Evolutionary conservation across 2,113 vertebrate species (phyloP).

Genomic region (Ifrita kowaldi): DNA sequence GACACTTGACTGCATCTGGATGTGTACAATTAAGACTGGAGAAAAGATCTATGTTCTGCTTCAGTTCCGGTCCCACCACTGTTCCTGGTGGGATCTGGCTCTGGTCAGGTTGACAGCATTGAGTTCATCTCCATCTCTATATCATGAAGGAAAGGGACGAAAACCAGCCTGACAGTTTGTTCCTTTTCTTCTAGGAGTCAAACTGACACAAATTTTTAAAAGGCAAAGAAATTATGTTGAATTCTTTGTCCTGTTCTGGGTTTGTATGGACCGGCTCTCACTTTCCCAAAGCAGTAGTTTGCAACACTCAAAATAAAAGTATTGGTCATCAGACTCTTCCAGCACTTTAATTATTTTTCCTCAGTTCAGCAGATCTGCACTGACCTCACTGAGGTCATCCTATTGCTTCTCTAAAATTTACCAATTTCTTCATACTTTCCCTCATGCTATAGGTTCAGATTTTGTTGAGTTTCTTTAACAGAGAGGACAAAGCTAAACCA

Average conservation of each 20-base stretch:
- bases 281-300: neutral
- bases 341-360: neutral
- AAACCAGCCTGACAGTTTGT: neutral
- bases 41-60: too few relatives aligned
- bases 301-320: neutral
- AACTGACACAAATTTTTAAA: neutral
- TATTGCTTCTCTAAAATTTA: neutral
- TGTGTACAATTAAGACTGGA: rapidly evolving
- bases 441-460: neutral
- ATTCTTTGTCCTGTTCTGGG: neutral
- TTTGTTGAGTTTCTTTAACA: neutral
- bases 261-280: neutral
- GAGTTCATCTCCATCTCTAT: neutral
- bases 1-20: neutral
- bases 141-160: neutral
- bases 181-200: neutral
- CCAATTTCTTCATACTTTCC: neutral
- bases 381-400: neutral
- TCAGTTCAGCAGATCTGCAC: neutral
- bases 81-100: neutral
- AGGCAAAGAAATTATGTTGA: neutral
- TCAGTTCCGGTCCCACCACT: too few relatives aligned
- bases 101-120: neutral
- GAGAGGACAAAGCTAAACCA: neutral
- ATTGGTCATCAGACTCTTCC: neutral